A percentile compares a stretch with the other conserved stretches of the same genome.
Conservation (phyloP, 2,888 invertebrate genomes). For the Liposcelis brunnea region DNA sequence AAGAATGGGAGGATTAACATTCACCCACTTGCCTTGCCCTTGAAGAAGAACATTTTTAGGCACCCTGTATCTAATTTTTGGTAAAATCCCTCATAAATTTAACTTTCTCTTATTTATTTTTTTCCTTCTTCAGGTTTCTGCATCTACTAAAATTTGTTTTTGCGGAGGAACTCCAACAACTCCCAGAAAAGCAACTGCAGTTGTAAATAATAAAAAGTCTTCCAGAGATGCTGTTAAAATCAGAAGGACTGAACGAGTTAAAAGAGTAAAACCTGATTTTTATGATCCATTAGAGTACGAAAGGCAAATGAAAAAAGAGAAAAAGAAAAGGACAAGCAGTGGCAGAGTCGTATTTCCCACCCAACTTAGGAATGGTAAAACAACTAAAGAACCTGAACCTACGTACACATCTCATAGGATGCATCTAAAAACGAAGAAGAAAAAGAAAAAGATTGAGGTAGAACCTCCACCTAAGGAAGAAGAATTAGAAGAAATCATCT, state of each 20-base stretch:
- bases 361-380: too few relatives aligned
- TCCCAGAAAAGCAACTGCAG: conserved; percentile 12
- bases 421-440: neutral
- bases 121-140: neutral
- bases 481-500: conserved; percentile 1
- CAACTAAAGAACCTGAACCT: too few relatives aligned
- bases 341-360: too few relatives aligned
- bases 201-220: conserved; percentile 1
- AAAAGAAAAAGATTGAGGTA: neutral
- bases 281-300: conserved; percentile 68
- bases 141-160: neutral
- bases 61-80: too few relatives aligned
- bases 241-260: conserved; percentile 49
- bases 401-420: neutral
- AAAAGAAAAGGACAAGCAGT: too few relatives aligned
- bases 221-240: conserved; percentile 22
- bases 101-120: too few relatives aligned
- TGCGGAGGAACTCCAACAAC: neutral
- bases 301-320: conserved; percentile 45
- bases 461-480: conserved; percentile 4
- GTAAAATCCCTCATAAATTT: too few relatives aligned
- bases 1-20: too few relatives aligned
- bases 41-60: too few relatives aligned
- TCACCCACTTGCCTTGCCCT: too few relatives aligned
- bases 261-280: conserved; percentile 62